Percentiles rank a stretch among this genome's conserved stretches.
These are phyloP conservation scores for Caracal caracal DNA, from an alignment of 2,113 vertebrate genomes.

Conservation along the genomic window DNA sequence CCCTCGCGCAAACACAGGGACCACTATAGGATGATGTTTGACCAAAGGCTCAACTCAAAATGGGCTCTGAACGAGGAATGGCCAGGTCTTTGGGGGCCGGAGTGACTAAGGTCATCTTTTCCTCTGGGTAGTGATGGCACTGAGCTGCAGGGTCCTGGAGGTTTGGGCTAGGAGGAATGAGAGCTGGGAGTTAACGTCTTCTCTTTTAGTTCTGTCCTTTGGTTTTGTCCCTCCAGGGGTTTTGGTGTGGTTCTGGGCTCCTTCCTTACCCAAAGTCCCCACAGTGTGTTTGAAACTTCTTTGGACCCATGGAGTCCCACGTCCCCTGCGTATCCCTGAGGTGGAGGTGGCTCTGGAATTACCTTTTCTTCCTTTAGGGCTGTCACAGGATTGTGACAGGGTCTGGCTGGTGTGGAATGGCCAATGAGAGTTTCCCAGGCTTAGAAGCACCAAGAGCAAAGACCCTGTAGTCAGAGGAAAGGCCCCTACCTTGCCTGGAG, in stretches of 20 bases:
- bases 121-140: neutral
- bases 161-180: neutral
- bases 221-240: neutral
- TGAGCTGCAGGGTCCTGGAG: neutral
- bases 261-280: neutral
- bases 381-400: neutral
- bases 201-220: neutral
- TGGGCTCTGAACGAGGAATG: neutral
- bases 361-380: neutral
- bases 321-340: neutral
- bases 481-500: neutral
- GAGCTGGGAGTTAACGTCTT: neutral
- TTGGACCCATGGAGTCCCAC: neutral
- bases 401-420: neutral
- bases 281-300: neutral
- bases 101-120: neutral
- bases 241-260: neutral
- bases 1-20: neutral
- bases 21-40: neutral
- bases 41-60: neutral
- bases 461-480: neutral
- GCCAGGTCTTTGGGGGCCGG: neutral
- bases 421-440: neutral
- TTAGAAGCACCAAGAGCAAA: neutral
- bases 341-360: neutral